Base-by-base conservation (phyloP, 2,888 invertebrate species). In the Macaria liturata region DNA sequence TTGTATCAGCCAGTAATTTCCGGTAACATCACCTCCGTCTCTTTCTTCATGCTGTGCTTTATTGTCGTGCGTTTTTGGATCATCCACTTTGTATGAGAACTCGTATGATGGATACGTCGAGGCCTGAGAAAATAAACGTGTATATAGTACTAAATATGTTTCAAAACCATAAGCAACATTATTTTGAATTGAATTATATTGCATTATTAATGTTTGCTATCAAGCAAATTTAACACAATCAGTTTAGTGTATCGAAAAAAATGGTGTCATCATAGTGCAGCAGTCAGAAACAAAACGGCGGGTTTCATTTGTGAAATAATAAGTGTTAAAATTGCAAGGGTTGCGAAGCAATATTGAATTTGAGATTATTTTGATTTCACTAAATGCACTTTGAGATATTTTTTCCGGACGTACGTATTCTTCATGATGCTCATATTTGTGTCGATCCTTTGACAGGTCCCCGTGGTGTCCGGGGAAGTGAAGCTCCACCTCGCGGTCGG, bases 41-140 rank as follows among this genome's bases (percentile, higher is more conserved):
- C 93, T 82, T 32, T 69, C 65, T 69, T 93, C 93, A 46, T 90
- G 79, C 60, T 93, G 93, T 56, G 85, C 88, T 74, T 93, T 93
- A 58, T 82, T 77, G 75, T 93, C 93, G 62, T 93, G 92, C 30
- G 93, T 93, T 72, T 93, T 88, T 53, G 91, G 91, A 74, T 93
- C 93, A 58, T 86, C 75, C 54, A 93, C 93, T 68, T 87, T 88
- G 76, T 93, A 93, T 64, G 89, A 91, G 86, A 90, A 93, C 69
- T 92, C 90, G 76, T 91, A 91, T 76, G 85, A 83, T 61, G 91
- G 91, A 86, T 90, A 88, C 80, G 89, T 70, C 81, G 74, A 76
- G 53, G 86, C 90, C 91, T 90, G 8, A 9, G 32, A 42, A 42
- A 42, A 42, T 8, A 4, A 42, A 42, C 42, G 9, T 3, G 3